Evolutionary conservation across 2,888 invertebrate genomes (phyloP).

Genomic region (Leptarthrus brevirostris): DNA sequence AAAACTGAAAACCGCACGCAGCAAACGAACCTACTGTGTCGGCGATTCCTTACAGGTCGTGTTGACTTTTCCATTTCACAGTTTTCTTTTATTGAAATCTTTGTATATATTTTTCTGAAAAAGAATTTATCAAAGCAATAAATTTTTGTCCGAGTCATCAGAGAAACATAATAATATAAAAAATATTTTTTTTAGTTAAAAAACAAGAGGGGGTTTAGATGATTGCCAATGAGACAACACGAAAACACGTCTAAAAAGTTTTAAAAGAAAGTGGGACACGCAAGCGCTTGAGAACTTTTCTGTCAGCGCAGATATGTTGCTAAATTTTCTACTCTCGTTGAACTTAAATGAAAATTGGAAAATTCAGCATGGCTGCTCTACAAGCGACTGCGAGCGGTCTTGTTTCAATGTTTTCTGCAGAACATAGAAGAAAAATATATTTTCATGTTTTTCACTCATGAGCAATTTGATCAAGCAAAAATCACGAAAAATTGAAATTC

Average conservation of each 20-base stretch:
- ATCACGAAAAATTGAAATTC: too few species aligned
- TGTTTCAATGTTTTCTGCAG: constrained; percentile 30
- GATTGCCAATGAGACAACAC: constrained; percentile 1
- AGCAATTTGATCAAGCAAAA: too few species aligned
- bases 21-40: constrained; percentile 75
- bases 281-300: constrained; percentile 7
- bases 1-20: constrained; percentile 53
- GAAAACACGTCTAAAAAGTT: constrained; percentile 25
- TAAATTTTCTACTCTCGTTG: not conserved
- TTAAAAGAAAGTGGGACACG: constrained; percentile 24
- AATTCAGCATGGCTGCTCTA: constrained; percentile 35
- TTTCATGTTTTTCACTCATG: too few species aligned
- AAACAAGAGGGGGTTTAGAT: too few species aligned
- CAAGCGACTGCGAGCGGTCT: not conserved
- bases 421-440: too few species aligned
- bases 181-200: not conserved
- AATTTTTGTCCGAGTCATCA: constrained; percentile 31
- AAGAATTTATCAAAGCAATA: constrained; percentile 35
- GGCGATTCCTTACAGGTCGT: constrained; percentile 77
- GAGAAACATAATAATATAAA: not conserved
- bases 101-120: constrained; percentile 30
- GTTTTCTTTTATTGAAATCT: too few species aligned
- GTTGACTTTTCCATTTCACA: constrained; percentile 68
- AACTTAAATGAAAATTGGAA: constrained; percentile 7
- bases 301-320: not conserved